These are phyloP conservation scores for Epizoanthus stellaris DNA, from an alignment of 92 coral and sea anemone genomes.

Conservation along the genomic window DNA sequence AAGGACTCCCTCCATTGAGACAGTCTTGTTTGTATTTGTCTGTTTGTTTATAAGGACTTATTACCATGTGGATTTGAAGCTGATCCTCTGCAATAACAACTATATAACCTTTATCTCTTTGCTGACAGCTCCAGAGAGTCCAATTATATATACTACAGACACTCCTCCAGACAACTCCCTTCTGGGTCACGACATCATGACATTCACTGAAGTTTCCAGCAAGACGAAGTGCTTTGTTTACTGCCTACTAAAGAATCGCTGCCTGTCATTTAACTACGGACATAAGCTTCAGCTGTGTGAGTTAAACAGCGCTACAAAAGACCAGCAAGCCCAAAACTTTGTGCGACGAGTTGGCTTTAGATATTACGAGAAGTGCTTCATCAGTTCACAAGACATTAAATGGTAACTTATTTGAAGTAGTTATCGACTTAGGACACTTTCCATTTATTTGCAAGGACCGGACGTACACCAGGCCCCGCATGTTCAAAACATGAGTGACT, in stretches of 20 bases:
- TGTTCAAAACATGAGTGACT: too few relatives aligned
- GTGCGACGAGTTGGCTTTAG: constrained; percentile 18
- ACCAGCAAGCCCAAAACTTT: neutral
- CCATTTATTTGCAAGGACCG: too few relatives aligned
- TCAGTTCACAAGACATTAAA: neutral
- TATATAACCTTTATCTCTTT: neutral
- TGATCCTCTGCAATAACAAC: too few relatives aligned
- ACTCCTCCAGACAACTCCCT: constrained; percentile 19
- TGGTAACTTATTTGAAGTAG: too few relatives aligned
- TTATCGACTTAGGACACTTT: too few relatives aligned
- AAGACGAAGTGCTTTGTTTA: constrained; percentile 27
- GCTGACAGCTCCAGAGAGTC: neutral
- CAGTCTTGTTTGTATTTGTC: too few relatives aligned
- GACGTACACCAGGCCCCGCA: too few relatives aligned
- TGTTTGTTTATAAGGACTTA: too few relatives aligned
- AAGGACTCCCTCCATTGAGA: too few relatives aligned
- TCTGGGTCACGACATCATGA: neutral
- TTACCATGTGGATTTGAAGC: too few relatives aligned
- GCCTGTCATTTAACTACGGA: constrained; percentile 24
- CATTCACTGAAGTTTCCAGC: constrained; percentile 7
- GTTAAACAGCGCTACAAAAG: constrained; percentile 1
- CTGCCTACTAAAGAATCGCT: constrained; percentile 5
- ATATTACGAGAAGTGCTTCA: constrained; percentile 17
- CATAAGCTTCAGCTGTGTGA: constrained; percentile 11
- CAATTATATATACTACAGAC: constrained; percentile 14